A percentile compares a stretch with the other conserved stretches of the same genome.
These are phyloP conservation scores for Thryonomys swinderianus DNA, from an alignment of 2,113 vertebrate genomes.

Conservation along the genomic window DNA sequence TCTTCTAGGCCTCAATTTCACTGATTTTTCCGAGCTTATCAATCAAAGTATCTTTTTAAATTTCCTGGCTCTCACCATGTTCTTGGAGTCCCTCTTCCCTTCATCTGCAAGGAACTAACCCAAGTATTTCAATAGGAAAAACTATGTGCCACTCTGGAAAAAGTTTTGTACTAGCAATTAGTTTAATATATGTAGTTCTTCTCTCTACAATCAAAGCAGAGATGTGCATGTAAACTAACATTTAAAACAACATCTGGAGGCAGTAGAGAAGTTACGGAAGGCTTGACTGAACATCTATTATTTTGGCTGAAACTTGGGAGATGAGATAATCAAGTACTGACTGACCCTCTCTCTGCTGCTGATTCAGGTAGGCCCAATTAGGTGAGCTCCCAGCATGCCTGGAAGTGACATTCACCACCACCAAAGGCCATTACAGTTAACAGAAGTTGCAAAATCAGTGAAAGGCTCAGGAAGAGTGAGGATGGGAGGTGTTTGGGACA, in stretches of 20 bases:
- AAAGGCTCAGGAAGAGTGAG: slow-evolving; percentile 64
- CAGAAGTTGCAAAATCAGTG: slow-evolving; percentile 49
- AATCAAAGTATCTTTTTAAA: neutral
- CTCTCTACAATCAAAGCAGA: neutral
- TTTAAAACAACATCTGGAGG: neutral
- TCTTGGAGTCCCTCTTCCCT: neutral
- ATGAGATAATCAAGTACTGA: slow-evolving; percentile 45
- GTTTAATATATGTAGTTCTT: neutral
- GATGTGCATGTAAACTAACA: neutral
- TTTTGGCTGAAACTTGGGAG: slow-evolving; percentile 3
- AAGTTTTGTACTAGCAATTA: neutral
- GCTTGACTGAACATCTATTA: neutral
- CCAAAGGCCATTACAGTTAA: slow-evolving; percentile 70
- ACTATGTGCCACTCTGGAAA: neutral
- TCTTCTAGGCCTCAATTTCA: neutral
- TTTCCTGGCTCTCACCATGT: neutral
- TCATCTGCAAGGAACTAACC: neutral
- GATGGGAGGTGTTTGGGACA: slow-evolving; percentile 62
- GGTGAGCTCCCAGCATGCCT: slow-evolving; percentile 73
- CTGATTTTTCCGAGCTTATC: neutral
- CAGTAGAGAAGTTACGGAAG: neutral
- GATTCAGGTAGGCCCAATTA: slow-evolving; percentile 82
- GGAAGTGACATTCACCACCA: slow-evolving; percentile 58
- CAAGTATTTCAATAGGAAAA: neutral
- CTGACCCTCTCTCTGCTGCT: neutral